Conservation (phyloP, 2,888 invertebrate species). For the Halictus quadricinctus region DNA sequence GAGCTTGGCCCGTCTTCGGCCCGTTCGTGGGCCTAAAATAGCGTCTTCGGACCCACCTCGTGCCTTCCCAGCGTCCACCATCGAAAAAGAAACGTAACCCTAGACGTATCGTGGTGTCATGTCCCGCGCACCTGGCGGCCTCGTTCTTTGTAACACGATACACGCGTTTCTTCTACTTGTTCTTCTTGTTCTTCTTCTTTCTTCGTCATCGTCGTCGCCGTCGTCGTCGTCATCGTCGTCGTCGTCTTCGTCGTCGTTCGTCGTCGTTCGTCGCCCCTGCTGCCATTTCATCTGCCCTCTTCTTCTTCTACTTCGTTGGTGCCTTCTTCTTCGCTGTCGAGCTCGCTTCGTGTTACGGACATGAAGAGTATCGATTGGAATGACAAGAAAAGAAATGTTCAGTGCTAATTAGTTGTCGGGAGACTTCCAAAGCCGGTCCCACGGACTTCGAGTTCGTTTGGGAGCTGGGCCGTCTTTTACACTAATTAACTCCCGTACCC, state of each 20-base stretch:
- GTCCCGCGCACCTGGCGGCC: constrained; percentile 80
- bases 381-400: constrained; percentile 14
- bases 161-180: constrained; percentile 69
- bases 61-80: constrained; percentile 58
- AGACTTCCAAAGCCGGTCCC: constrained; percentile 5
- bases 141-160: constrained; percentile 80
- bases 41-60: constrained; percentile 58
- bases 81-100: constrained; percentile 77
- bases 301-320: constrained; percentile 21
- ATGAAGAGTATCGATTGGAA: constrained; percentile 20
- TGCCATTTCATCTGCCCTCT: constrained; percentile 33
- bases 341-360: background rate
- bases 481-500: background rate
- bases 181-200: constrained; percentile 41
- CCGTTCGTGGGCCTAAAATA: constrained; percentile 63
- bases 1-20: constrained; percentile 50
- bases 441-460: background rate
- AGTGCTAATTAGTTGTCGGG: constrained; percentile 12
- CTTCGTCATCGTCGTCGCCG: constrained; percentile 10
- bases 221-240: background rate
- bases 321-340: constrained; percentile 21
- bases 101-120: constrained; percentile 80
- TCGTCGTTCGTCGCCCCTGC: constrained; percentile 6
- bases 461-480: background rate
- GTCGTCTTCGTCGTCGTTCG: background rate